These are phyloP conservation scores for Pipistrellus kuhlii DNA, from an alignment of 2,797 vertebrate species.

Conservation along the genomic window DNA sequence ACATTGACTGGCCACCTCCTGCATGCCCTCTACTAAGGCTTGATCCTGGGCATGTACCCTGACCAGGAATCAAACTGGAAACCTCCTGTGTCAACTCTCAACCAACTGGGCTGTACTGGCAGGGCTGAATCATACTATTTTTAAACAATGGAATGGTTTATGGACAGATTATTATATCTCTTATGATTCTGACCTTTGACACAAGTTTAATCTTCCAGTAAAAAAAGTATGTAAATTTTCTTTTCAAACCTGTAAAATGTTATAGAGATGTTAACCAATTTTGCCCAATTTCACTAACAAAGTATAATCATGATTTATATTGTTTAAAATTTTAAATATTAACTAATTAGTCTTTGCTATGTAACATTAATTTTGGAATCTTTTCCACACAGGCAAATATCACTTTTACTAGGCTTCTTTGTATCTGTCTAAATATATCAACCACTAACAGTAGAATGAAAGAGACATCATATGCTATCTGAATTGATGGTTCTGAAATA, in stretches of 20 bases:
- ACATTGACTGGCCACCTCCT: too few relatives aligned
- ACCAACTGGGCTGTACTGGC: too few relatives aligned
- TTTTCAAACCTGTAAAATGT: slow-evolving; percentile 1
- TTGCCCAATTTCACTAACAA: slow-evolving; percentile 10
- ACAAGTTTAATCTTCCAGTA: slow-evolving; percentile 20
- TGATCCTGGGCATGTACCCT: too few relatives aligned
- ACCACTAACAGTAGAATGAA: not conserved
- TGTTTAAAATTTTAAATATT: slow-evolving; percentile 19
- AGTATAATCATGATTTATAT: not conserved
- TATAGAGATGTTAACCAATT: not conserved
- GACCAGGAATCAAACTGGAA: too few relatives aligned
- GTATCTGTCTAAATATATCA: not conserved
- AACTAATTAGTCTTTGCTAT: not conserved
- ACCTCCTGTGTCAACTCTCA: too few relatives aligned
- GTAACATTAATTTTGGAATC: not conserved
- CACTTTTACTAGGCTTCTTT: not conserved
- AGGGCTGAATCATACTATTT: not conserved
- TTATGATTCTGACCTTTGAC: not conserved
- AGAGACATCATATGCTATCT: not conserved
- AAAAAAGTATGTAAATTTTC: not conserved
- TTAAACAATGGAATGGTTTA: not conserved
- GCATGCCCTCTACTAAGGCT: too few relatives aligned
- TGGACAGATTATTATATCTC: not conserved
- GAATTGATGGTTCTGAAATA: not conserved
- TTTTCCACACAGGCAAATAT: not conserved